Conservation (phyloP, 2,888 invertebrate genomes). For the Athrips mouffetella region DNA sequence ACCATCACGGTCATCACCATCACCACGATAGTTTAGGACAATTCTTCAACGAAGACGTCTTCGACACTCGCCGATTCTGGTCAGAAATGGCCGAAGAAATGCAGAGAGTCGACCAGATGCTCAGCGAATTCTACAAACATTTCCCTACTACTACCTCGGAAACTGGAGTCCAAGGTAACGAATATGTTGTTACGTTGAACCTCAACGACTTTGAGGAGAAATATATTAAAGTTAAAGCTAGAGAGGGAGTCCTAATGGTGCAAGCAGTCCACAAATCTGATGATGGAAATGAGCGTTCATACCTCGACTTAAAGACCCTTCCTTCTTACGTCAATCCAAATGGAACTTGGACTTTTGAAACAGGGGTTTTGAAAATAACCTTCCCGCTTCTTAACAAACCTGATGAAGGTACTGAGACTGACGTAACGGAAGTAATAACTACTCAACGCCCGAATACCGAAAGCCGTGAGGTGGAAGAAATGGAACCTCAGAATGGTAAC, state of each 20-base stretch:
- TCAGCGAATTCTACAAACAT: constrained; percentile 39
- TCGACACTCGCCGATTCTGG: constrained; percentile 58
- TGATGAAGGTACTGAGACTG: constrained; percentile 24
- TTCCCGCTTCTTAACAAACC: constrained; percentile 43
- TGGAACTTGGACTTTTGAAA: constrained; percentile 54
- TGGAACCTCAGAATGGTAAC: constrained; percentile 29
- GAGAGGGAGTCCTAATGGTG: constrained; percentile 53
- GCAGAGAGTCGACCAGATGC: constrained; percentile 41
- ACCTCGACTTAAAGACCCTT: constrained; percentile 47
- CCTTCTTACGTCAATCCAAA: constrained; percentile 43
- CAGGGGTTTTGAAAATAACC: constrained; percentile 42
- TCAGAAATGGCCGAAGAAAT: constrained; percentile 43
- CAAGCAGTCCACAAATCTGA: constrained; percentile 46
- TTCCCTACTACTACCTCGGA: constrained; percentile 37
- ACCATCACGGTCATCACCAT: constrained; percentile 12
- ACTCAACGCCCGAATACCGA: not conserved
- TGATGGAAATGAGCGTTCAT: constrained; percentile 33
- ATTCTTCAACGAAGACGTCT: constrained; percentile 37
- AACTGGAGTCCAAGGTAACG: constrained; percentile 41
- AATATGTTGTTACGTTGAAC: constrained; percentile 49
- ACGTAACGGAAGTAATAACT: constrained; percentile 18
- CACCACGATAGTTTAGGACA: constrained; percentile 9
- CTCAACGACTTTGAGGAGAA: constrained; percentile 51
- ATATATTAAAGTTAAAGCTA: constrained; percentile 61
- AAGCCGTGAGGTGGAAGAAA: constrained; percentile 45